phyloP scores from a whole-genome alignment of 2,888 invertebrate species.

The Hirtodrosophila confusa region DNA sequence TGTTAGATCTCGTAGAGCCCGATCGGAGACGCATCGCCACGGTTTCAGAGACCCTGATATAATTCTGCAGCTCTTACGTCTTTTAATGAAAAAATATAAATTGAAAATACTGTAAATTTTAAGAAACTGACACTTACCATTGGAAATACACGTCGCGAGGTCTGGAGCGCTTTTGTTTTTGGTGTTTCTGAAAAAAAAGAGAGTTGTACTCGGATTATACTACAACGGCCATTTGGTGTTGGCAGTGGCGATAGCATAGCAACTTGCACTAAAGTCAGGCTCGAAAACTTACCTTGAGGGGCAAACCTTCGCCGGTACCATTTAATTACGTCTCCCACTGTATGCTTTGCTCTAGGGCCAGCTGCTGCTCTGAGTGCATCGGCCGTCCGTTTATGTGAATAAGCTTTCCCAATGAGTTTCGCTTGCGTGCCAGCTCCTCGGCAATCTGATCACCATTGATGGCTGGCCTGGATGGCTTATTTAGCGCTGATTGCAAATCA shows the following conservation, averaged over 20 bases:
- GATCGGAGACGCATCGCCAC: slow-evolving; percentile 6
- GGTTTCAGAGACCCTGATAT: slow-evolving; percentile 18
- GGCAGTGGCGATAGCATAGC: neutral
- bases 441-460: slow-evolving; percentile 79
- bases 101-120: neutral
- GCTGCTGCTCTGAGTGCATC: too few species aligned
- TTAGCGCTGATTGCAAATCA: slow-evolving; percentile 51
- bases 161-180: neutral
- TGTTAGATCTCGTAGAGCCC: slow-evolving; percentile 1
- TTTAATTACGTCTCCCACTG: slow-evolving; percentile 33
- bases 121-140: slow-evolving; percentile 12
- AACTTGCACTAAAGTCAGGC: neutral
- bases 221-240: too few species aligned
- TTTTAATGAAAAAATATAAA: slow-evolving; percentile 3
- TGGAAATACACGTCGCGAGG: neutral
- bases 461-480: slow-evolving; percentile 63
- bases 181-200: neutral
- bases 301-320: slow-evolving; percentile 2
- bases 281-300: neutral
- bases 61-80: slow-evolving; percentile 33
- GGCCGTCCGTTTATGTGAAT: slow-evolving; percentile 1
- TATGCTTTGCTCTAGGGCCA: too few species aligned
- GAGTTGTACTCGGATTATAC: too few species aligned
- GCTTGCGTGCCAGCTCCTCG: slow-evolving; percentile 68
- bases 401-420: slow-evolving; percentile 72